Evolutionary conservation across 2,113 vertebrate species (phyloP).

Genomic region (Cryptoleucopteryx plumbea): DNA sequence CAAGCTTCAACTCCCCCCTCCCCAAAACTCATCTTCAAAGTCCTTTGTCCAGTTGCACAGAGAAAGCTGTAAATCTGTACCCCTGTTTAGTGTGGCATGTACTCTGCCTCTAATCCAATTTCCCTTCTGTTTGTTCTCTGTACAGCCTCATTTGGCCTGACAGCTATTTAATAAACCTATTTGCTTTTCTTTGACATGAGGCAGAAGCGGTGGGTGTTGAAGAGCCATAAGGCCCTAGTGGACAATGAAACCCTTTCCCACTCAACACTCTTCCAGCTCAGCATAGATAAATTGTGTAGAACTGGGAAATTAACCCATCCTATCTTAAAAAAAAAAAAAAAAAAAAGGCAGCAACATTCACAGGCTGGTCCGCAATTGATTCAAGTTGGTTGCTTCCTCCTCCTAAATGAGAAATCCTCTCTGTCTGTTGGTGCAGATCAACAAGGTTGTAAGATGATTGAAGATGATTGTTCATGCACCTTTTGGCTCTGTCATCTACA

Average conservation of each 20-base stretch:
- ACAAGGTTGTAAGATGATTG: not conserved
- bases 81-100: conserved; percentile 77
- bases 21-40: conserved; percentile 24
- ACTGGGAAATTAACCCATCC: conserved; percentile 75
- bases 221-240: conserved; percentile 75
- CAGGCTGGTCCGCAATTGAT: rapidly evolving
- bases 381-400: not conserved
- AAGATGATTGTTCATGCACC: not conserved
- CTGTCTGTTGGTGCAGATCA: not conserved
- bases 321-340: conserved; percentile 33
- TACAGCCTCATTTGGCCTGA: conserved; percentile 76
- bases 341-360: not conserved
- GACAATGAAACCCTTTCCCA: conserved; percentile 80
- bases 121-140: conserved; percentile 72
- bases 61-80: conserved; percentile 74
- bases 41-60: conserved; percentile 30
- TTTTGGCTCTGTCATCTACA: not conserved
- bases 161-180: conserved; percentile 87
- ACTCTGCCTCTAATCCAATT: conserved; percentile 80
- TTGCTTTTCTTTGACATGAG: conserved; percentile 82
- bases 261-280: conserved; percentile 79
- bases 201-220: conserved; percentile 83
- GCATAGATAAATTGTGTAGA: conserved; percentile 79
- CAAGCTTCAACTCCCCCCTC: not conserved
- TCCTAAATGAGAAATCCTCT: conserved; percentile 32